Conservation (phyloP, 2,888 invertebrate genomes). For the Muscina levida region DNA sequence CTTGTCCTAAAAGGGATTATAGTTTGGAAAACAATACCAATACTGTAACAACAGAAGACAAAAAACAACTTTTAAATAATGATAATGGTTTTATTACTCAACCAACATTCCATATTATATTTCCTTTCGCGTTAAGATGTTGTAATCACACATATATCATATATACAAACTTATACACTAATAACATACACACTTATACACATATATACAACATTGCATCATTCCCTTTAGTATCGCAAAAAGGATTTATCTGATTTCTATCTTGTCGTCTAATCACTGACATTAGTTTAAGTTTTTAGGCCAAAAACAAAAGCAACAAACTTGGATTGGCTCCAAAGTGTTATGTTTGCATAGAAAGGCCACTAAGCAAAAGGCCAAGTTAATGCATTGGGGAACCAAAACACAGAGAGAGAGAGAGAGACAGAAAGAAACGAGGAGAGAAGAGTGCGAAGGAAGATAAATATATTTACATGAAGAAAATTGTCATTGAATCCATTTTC, state of each 20-base stretch:
- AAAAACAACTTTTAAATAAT: not conserved
- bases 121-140: not conserved
- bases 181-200: no score
- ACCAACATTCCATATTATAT: not conserved
- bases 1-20: conserved; percentile 3
- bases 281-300: not conserved
- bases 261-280: not conserved
- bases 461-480: not conserved
- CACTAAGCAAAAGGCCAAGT: no score
- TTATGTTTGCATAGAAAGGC: not conserved
- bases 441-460: no score
- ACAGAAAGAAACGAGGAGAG: no score
- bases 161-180: no score
- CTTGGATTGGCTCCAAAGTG: conserved; percentile 22
- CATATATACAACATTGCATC: no score
- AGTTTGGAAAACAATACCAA: not conserved
- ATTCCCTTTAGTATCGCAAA: no score
- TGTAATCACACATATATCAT: no score
- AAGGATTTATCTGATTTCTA: no score
- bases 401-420: no score
- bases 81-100: conserved; percentile 10
- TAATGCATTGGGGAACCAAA: no score
- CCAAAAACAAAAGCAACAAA: not conserved
- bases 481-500: conserved; percentile 10
- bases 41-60: no score